Percentiles rank a stretch among this genome's conserved stretches.
phyloP scores from a whole-genome alignment of 2,113 vertebrate genomes.

The Myrmophylax atrothorax region DNA sequence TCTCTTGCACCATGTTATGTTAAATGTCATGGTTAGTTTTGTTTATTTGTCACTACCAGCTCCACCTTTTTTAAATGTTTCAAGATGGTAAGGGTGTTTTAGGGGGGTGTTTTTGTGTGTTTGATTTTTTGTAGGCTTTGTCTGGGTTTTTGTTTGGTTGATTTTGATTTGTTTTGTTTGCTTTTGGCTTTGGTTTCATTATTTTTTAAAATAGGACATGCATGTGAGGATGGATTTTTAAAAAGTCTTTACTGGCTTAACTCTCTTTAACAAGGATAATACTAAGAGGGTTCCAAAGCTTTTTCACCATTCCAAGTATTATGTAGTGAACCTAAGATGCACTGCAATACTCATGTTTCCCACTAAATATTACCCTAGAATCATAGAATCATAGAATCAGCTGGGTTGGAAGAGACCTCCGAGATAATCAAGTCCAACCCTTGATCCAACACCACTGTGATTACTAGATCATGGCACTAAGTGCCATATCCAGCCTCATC shows the following conservation, averaged over 20 bases:
- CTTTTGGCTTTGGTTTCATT: too few relatives aligned
- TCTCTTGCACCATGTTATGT: not conserved
- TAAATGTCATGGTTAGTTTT: not conserved
- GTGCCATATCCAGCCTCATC: too few relatives aligned
- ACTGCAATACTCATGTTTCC: not conserved
- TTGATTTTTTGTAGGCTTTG: not conserved
- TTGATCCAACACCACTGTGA: too few relatives aligned
- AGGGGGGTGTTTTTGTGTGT: not conserved
- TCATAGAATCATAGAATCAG: too few relatives aligned
- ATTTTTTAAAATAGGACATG: not conserved
- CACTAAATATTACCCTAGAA: not conserved
- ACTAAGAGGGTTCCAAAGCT: not conserved
- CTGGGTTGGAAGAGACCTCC: too few relatives aligned
- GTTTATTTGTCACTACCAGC: not conserved
- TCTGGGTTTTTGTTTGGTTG: not conserved
- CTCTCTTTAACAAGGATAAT: not conserved
- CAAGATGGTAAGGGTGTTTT: not conserved
- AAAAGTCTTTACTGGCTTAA: not conserved
- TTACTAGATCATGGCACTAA: too few relatives aligned
- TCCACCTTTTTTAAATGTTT: not conserved
- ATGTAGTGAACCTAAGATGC: not conserved
- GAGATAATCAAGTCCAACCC: too few relatives aligned
- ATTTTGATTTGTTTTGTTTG: too few relatives aligned
- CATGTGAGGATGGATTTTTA: not conserved
- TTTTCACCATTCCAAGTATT: not conserved